phyloP scores from a whole-genome alignment of 2,113 vertebrate species.

The Pseudonaja textilis region DNA sequence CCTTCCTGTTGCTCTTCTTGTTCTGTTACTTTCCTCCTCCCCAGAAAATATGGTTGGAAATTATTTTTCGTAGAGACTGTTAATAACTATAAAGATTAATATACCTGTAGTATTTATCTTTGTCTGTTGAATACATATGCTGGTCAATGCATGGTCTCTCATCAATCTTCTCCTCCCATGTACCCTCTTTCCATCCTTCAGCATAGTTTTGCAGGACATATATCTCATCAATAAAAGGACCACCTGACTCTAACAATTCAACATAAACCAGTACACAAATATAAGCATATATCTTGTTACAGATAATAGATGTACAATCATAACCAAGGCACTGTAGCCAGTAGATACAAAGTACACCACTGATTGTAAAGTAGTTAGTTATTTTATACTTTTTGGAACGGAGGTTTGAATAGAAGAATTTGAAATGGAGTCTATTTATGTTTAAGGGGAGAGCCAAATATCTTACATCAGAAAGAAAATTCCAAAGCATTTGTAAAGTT shows the following conservation, averaged over 20 bases:
- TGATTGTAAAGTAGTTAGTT: background rate
- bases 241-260: slow-evolving; percentile 83
- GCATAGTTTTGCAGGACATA: slow-evolving; percentile 89
- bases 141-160: slow-evolving; percentile 85
- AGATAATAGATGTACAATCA: background rate
- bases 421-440: background rate
- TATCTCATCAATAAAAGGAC: slow-evolving; percentile 92
- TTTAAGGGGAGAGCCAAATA: background rate
- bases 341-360: background rate
- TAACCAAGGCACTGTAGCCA: background rate
- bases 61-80: background rate
- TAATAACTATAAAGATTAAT: background rate
- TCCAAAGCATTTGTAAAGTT: background rate
- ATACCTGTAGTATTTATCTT: slow-evolving; percentile 88
- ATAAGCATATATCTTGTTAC: background rate
- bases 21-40: background rate
- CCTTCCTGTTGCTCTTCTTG: background rate
- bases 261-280: background rate
- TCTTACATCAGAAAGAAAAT: background rate
- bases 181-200: slow-evolving; percentile 94
- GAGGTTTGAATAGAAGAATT: background rate
- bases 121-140: slow-evolving; percentile 84
- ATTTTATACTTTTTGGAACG: background rate
- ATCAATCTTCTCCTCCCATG: slow-evolving; percentile 95
- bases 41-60: background rate